Evolutionary conservation across 2,113 vertebrate genomes (phyloP).

Genomic region (Climacteris rufus): DNA sequence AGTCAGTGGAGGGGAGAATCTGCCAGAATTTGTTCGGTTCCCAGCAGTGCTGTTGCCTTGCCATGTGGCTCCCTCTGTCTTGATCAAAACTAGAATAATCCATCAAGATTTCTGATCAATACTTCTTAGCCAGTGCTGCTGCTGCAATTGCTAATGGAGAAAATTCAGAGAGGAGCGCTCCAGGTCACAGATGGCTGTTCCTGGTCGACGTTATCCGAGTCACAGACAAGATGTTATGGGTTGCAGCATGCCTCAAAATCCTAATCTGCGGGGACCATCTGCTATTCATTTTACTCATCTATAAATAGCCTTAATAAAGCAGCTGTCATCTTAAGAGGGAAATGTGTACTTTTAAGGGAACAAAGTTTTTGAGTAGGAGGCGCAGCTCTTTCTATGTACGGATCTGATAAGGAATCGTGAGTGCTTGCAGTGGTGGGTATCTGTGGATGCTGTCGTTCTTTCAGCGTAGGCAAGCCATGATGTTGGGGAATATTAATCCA

Average conservation of each 20-base stretch:
- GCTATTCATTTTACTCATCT: conserved; percentile 19
- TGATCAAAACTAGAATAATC: neutral
- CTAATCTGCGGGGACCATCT: neutral
- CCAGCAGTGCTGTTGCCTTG: neutral
- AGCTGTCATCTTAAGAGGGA: neutral
- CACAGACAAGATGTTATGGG: neutral
- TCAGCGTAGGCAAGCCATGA: neutral
- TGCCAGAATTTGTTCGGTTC: neutral
- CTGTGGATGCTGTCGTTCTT: neutral
- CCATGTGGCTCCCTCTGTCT: neutral
- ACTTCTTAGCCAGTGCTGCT: neutral
- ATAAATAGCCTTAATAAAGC: conserved; percentile 41
- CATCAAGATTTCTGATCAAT: neutral
- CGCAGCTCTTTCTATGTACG: neutral
- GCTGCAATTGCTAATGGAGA: neutral
- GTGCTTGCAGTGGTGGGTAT: neutral
- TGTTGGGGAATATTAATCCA: neutral
- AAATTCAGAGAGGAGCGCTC: neutral
- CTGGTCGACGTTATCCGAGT: neutral
- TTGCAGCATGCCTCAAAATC: neutral
- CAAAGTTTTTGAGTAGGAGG: neutral
- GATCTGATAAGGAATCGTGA: neutral
- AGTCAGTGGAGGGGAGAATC: neutral
- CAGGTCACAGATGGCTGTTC: neutral
- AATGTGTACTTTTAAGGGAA: neutral